Base-by-base conservation (phyloP, 53 echinoderm and acorn worm genomes). In the Glandiceps talaboti region DNA sequence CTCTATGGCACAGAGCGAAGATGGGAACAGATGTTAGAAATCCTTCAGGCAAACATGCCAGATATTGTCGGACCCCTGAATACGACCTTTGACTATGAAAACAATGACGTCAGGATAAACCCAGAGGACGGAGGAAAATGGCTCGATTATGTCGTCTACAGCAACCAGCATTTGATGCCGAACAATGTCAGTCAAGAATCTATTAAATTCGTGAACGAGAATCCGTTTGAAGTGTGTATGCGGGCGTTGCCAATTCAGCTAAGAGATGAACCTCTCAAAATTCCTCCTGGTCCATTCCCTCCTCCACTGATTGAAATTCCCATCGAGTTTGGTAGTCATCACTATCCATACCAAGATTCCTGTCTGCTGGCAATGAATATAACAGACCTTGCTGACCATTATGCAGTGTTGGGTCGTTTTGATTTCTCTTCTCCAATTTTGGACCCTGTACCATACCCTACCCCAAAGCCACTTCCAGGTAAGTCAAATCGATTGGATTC, bases 361-460 rank as follows among this genome's bases (percentile, higher is more conserved):
- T 94, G 95, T 76, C 14, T 32, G 0, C 73, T 75, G 14, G 27
- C 45, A 20, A 86, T 79, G 79, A 75, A 33, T 25, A 80, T 94
- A 27, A 83, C 86, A 0, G 94, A 94, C 78, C 33, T 94, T 0
- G 86, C 95, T 0, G 95, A 94, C 64, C 95, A 94, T 32, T 94
- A 86, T 29, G 83, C 95, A 27, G 95, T 94, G 27, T 80, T 92
- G 0, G 95, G 88, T 25, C 29, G 77, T 28, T 85, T 92, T 32
- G 77, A 88, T 1, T 94, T 45, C 20, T 12, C 64, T 6, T 12
- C 6, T 20, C 64, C 64, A 20, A 45, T 45, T 45, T n/a, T n/a
- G n/a, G 64, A 45, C 6, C 64, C 64, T 20, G 64, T 45, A 6
- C 64, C 64, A 45, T 12, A 45, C 20, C 64, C 64, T 6, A 45